Percentiles rank a stretch among this genome's conserved stretches.
Evolutionary conservation across 2,888 invertebrate genomes (phyloP).

Genomic region (Torymus auratus): DNA sequence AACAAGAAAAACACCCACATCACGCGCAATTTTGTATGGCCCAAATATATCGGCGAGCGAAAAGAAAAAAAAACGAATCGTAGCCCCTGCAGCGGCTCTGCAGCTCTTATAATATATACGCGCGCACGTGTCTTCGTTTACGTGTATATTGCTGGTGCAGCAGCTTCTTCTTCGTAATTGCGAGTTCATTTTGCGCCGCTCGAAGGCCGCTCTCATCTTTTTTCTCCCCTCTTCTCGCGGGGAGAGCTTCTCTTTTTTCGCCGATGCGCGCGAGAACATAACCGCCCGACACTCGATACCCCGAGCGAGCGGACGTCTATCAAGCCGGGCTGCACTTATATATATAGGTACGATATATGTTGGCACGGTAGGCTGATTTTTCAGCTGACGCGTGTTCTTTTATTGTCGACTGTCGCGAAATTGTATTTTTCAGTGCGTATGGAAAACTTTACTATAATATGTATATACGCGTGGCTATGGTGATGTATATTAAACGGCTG

Average conservation of each 20-base stretch:
- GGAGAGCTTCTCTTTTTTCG: neutral
- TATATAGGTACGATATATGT: too few species aligned
- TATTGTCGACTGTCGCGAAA: too few species aligned
- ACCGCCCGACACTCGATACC: conserved; percentile 8
- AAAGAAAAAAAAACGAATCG: too few species aligned
- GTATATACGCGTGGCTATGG: too few species aligned
- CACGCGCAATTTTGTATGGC: too few species aligned
- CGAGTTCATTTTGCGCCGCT: conserved; percentile 37
- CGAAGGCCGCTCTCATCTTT: conserved; percentile 31
- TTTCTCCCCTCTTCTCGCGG: neutral
- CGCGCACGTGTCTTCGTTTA: neutral
- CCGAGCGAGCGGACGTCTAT: conserved; percentile 4
- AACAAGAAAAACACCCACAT: too few species aligned
- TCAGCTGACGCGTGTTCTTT: neutral
- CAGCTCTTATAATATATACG: too few species aligned
- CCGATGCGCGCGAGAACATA: neutral
- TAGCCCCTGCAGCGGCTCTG: too few species aligned
- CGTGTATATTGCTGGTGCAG: neutral
- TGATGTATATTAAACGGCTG: too few species aligned
- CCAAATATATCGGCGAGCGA: too few species aligned
- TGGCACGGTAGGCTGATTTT: neutral
- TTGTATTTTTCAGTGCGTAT: too few species aligned
- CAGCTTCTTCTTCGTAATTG: conserved; percentile 27
- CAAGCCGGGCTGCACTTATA: neutral
- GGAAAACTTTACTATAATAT: too few species aligned